Conservation (phyloP, 92 coral and sea anemone genomes). For the Plumapathes pennacea region DNA sequence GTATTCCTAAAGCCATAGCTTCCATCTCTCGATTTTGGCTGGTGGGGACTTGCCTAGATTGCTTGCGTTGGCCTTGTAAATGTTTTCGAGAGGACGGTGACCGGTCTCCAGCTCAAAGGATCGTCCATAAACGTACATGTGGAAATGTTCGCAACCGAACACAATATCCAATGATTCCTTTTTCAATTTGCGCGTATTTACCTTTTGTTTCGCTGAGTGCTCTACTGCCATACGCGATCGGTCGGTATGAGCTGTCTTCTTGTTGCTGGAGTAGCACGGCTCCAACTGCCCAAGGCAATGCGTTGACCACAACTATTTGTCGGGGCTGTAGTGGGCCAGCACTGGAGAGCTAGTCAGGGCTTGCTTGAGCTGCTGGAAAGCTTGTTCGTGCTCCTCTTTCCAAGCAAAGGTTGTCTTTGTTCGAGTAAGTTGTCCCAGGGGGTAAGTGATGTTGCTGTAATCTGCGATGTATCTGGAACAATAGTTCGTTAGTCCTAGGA, state of each 20-base stretch:
- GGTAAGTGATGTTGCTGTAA: conserved; percentile 38
- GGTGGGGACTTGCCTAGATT: conserved; percentile 30
- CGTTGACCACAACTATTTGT: conserved; percentile 35
- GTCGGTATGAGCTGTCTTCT: conserved; percentile 22
- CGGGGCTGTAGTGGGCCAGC: conserved; percentile 46
- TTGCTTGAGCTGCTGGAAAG: conserved; percentile 18
- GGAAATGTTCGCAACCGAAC: conserved; percentile 60
- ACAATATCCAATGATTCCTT: conserved; percentile 24
- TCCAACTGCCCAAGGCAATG: conserved; percentile 45
- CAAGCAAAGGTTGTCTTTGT: background rate
- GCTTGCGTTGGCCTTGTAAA: conserved; percentile 40
- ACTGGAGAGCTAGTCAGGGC: conserved; percentile 31
- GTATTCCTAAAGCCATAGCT: conserved; percentile 43
- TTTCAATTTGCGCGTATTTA: conserved; percentile 36
- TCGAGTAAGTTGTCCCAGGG: too few species aligned
- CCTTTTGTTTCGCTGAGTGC: conserved; percentile 18
- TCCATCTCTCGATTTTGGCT: conserved; percentile 43
- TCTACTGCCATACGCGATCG: conserved; percentile 51
- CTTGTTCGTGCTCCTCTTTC: conserved; percentile 15
- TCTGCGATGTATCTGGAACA: conserved; percentile 16
- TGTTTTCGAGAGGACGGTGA: conserved; percentile 40
- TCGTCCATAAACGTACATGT: conserved; percentile 50
- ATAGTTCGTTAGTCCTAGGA: conserved; percentile 40
- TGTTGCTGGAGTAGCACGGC: conserved; percentile 46
- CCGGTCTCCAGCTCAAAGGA: conserved; percentile 49